phyloP scores from a whole-genome alignment of 2,797 vertebrate genomes.

The Aratinga solstitialis region DNA sequence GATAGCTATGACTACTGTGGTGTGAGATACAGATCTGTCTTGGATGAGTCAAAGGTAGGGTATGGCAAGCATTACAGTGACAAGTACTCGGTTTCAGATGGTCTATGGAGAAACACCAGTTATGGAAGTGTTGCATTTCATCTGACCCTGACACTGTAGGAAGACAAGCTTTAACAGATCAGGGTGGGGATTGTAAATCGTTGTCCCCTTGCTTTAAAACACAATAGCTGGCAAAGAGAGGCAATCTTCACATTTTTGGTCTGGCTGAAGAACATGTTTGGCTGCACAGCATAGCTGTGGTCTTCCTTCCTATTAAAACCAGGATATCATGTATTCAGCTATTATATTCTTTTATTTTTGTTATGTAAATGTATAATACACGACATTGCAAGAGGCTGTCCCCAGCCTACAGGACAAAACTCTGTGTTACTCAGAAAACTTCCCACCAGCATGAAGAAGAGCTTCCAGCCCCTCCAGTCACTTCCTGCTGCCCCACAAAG shows the following conservation, averaged over 20 bases:
- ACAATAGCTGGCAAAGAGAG: slow-evolving; percentile 51
- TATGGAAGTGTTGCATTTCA: slow-evolving; percentile 53
- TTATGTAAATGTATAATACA: background rate
- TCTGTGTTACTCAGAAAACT: background rate
- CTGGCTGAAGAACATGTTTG: background rate
- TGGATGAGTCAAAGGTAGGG: background rate
- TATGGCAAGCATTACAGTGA: slow-evolving; percentile 9
- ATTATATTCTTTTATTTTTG: slow-evolving; percentile 26
- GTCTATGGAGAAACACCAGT: slow-evolving; percentile 37
- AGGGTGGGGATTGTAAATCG: background rate
- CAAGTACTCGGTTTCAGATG: background rate
- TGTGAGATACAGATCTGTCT: slow-evolving; percentile 35
- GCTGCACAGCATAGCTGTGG: slow-evolving; percentile 34
- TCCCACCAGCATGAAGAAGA: background rate
- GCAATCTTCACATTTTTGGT: slow-evolving; percentile 56
- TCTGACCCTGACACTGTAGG: background rate
- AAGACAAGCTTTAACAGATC: background rate
- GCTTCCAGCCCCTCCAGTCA: background rate
- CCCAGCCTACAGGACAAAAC: background rate
- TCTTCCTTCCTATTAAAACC: slow-evolving; percentile 48
- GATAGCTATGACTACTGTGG: slow-evolving; percentile 6
- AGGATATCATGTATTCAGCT: slow-evolving; percentile 30
- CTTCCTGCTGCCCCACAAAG: fast-evolving
- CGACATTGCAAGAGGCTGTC: background rate
- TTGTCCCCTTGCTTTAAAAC: slow-evolving; percentile 3